Conservation (phyloP, 2,888 invertebrate genomes). For the Euclidia mi region DNA sequence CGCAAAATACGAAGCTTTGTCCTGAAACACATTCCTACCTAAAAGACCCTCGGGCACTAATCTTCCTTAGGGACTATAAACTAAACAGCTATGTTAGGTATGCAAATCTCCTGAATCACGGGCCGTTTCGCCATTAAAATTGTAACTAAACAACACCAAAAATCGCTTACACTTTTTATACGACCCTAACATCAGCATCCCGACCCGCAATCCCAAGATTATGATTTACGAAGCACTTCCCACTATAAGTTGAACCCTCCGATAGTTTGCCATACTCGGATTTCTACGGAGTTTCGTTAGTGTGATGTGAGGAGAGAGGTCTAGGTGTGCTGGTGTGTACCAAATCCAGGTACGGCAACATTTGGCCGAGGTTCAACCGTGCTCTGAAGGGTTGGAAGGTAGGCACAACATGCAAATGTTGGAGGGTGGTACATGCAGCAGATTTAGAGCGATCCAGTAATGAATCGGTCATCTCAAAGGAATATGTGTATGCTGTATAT, state of each 20-base stretch:
- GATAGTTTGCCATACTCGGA: conserved; percentile 13
- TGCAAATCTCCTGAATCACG: neutral
- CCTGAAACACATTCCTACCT: too few species aligned
- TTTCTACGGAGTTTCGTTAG: neutral
- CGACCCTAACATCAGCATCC: conserved; percentile 60
- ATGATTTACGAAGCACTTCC: conserved; percentile 61
- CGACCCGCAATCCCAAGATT: conserved; percentile 58
- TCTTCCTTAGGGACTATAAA: neutral
- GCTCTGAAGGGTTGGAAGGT: conserved; percentile 53
- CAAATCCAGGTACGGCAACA: conserved; percentile 74
- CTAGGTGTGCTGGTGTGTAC: conserved; percentile 53
- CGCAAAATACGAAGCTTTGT: too few species aligned
- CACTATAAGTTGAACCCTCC: conserved; percentile 40
- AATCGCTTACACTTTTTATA: conserved; percentile 64
- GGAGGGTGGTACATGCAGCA: conserved; percentile 9
- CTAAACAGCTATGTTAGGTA: neutral
- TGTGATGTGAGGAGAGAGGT: conserved; percentile 34
- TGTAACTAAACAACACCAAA: conserved; percentile 59
- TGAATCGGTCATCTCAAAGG: neutral
- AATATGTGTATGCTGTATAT: too few species aligned
- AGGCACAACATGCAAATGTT: conserved; percentile 54
- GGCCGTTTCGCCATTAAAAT: conserved; percentile 43
- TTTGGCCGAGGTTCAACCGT: conserved; percentile 73
- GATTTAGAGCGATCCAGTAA: neutral
- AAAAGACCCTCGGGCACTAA: neutral